Evolutionary conservation across 2,113 vertebrate species (phyloP), one percentile per base, ranked within the genome.

Genomic region (Athene noctua): DNA sequence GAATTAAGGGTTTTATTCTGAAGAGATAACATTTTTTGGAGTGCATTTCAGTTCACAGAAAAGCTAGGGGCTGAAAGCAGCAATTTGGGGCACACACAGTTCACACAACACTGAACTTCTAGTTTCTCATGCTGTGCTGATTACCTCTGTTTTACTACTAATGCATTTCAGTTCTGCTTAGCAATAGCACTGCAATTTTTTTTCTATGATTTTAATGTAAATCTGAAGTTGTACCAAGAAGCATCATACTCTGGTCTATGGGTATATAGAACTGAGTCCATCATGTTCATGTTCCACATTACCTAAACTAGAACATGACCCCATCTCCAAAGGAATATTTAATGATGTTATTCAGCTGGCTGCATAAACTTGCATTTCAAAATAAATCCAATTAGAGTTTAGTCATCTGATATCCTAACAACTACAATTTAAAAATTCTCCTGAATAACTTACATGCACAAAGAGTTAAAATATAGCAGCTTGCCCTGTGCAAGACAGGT

Each of bases 1-100:
- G 70, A 81, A 74, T 88, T 63, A 46, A 38, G 49, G 51, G 20
- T 88, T 89, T 63, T 79, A 52, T 93, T 95, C 72, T 63, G 70
- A 87, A 91, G 68, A 86, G 27, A 30, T 54, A 95, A 91, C 21
- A 49, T 86, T 91, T 93, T 59, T 57, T n/a, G 34, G n/a, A 94
- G 52, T 88, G 57, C 38, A 54, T 92, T 91, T 95, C 36, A 83
- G 66, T 93, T 87, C 91, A 86, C 21, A 27, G 13, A 51, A 87
- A 59, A 89, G 74, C 52, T 49, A 38, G 52, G n/a, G 71, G 36
- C n/a, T 2, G 5, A 94, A 71, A 80, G 59, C 66, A 61, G n/a
- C 80, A 72, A 51, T 93, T 83, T 78, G 63, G 22, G 57, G 10
- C 54, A 73, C 4, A 1, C 9, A 51, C 11, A 65, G 47, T 55